phyloP scores from a whole-genome alignment of 2,888 invertebrate species.

The Drosophila falleni region DNA sequence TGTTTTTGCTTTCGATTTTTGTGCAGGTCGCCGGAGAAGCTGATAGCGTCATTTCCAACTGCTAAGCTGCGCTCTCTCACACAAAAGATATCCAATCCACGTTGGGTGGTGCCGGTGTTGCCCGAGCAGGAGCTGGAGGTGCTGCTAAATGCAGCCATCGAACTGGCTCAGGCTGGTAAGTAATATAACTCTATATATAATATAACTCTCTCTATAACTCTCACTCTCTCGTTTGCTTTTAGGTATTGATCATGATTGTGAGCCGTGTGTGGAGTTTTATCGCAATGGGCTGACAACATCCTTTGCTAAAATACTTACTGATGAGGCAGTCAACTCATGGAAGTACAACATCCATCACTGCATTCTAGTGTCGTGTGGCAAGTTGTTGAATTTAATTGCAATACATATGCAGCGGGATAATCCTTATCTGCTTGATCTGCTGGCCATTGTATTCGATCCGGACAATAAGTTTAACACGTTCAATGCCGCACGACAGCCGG shows the following conservation, averaged over 20 bases:
- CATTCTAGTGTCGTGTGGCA: slow-evolving; percentile 96
- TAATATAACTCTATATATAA: not conserved
- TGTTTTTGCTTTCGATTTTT: slow-evolving; percentile 13
- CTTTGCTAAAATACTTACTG: slow-evolving; percentile 98
- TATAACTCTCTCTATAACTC: not conserved
- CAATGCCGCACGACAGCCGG: slow-evolving; percentile 84
- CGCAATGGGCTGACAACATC: slow-evolving; percentile 97
- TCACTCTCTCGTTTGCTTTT: slow-evolving; percentile 31
- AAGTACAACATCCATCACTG: slow-evolving; percentile 98
- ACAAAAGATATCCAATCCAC: slow-evolving; percentile 97
- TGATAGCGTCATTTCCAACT: slow-evolving; percentile 90
- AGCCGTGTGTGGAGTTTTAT: slow-evolving; percentile 97
- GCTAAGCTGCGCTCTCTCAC: slow-evolving; percentile 94
- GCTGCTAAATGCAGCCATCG: slow-evolving; percentile 94
- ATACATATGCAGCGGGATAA: slow-evolving; percentile 95
- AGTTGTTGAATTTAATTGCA: slow-evolving; percentile 96
- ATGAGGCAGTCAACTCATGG: slow-evolving; percentile 99
- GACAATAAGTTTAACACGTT: slow-evolving; percentile 93
- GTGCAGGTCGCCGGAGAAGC: slow-evolving; percentile 83
- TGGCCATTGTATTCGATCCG: slow-evolving; percentile 97
- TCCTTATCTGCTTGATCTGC: slow-evolving; percentile 95
- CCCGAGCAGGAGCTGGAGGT: slow-evolving; percentile 98
- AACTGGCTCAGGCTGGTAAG: slow-evolving; percentile 92
- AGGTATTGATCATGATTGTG: slow-evolving; percentile 95
- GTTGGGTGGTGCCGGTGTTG: slow-evolving; percentile 99